These are phyloP conservation scores for Eumacrocentrus americanus DNA, from an alignment of 2,888 invertebrate genomes.

Conservation along the genomic window DNA sequence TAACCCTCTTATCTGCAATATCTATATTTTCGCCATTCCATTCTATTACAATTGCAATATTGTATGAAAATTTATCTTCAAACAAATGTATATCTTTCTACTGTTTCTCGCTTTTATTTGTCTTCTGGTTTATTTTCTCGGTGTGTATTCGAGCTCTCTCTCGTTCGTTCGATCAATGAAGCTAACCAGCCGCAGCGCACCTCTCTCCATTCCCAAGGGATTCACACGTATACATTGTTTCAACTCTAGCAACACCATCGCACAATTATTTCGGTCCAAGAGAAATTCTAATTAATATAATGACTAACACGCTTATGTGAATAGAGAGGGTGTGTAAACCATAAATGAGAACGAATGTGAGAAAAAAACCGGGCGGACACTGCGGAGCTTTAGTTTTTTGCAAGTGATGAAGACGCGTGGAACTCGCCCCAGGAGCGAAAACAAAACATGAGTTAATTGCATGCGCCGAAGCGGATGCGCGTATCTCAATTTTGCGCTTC, in stretches of 20 bases:
- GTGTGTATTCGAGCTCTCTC: neutral
- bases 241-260: neutral
- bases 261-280: neutral
- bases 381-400: neutral
- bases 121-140: neutral
- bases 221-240: neutral
- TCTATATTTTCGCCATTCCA: no score
- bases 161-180: constrained; percentile 7
- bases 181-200: neutral
- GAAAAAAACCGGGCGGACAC: neutral
- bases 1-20: no score
- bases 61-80: no score
- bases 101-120: no score
- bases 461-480: constrained; percentile 2
- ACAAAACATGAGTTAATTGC: constrained; percentile 33
- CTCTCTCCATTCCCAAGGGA: neutral
- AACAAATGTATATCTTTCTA: no score
- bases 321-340: constrained; percentile 5
- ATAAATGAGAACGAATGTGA: constrained; percentile 2
- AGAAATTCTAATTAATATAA: constrained; percentile 1
- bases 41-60: no score
- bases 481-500: neutral
- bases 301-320: neutral
- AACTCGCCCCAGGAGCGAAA: constrained; percentile 9
- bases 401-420: neutral